Percentiles rank a stretch among this genome's conserved stretches.
Conservation (phyloP, 2,113 vertebrate species). For the Dryoscopus gambensis region DNA sequence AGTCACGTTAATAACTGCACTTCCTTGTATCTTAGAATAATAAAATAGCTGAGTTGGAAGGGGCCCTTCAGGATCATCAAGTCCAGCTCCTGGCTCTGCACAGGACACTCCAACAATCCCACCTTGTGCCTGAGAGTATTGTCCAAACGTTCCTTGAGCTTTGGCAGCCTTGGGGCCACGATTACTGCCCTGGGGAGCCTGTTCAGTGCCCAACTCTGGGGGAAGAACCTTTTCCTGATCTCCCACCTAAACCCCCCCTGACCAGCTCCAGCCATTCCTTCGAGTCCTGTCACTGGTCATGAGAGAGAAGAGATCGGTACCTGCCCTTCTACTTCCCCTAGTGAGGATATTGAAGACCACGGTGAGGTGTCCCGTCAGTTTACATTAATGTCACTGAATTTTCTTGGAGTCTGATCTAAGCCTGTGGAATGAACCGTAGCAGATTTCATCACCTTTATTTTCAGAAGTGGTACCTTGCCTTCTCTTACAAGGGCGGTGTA, state of each 20-base stretch:
- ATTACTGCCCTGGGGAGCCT: not conserved
- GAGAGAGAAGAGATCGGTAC: not conserved
- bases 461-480: not conserved
- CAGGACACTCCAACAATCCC: not conserved
- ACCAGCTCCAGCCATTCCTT: not conserved
- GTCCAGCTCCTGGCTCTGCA: not conserved
- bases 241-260: not conserved
- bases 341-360: not conserved
- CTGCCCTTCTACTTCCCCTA: not conserved
- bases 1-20: not conserved
- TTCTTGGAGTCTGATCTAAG: not conserved
- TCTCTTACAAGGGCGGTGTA: not conserved
- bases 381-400: not conserved
- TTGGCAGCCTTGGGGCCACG: not conserved
- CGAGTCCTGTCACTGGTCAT: not conserved
- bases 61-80: not conserved
- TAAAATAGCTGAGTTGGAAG: not conserved
- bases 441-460: not conserved
- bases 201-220: not conserved
- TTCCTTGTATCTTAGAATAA: not conserved
- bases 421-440: not conserved
- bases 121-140: not conserved
- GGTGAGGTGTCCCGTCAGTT: not conserved
- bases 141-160: not conserved
- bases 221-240: not conserved